Evolutionary conservation across 2,888 invertebrate genomes (phyloP), one percentile per base, ranked within the genome.

Genomic region (Macrosoma leucophasiata): DNA sequence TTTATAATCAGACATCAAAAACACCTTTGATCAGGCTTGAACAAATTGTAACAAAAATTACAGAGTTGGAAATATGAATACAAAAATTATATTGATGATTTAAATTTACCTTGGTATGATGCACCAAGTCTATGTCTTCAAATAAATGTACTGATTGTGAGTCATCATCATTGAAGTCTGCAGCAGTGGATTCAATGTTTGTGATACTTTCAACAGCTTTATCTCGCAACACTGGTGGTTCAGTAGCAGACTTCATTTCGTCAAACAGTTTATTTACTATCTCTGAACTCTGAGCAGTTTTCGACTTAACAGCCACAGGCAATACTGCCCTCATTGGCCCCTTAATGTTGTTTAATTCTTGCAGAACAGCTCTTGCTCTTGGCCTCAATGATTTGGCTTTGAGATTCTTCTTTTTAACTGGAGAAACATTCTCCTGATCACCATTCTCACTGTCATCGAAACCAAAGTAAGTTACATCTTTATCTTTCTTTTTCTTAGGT

Each of bases 61-160:
- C n/a, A n/a, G n/a, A n/a, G n/a, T n/a, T n/a, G n/a, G n/a, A n/a
- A n/a, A n/a, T n/a, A n/a, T n/a, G n/a, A n/a, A n/a, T n/a, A n/a
- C n/a, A n/a, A n/a, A n/a, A n/a, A n/a, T n/a, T n/a, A n/a, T n/a
- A n/a, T n/a, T n/a, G n/a, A n/a, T n/a, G n/a, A n/a, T n/a, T n/a
- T n/a, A n/a, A n/a, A n/a, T 29, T 46, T 59, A 82, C 82, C 77
- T 84, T 79, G 13, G 65, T 45, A 58, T 79, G 70, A 60, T 81
- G 77, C 23, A 77, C 50, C 35, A 78, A 15, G 50, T 78, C 81
- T 49, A 84, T 63, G 54, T 84, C 82, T 52, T 84, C 81, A 71
- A 84, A 84, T 42, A 84, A 58, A 55, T 78, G 78, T 1, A 82
- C 71, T 21, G 79, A 78, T 17, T 72, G 50, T 5, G 58, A 55